Evolutionary conservation across 1,140 invertebrate species (phyloP), one percentile per base, ranked within the genome.

Genomic region (Teleogryllus occipitalis): DNA sequence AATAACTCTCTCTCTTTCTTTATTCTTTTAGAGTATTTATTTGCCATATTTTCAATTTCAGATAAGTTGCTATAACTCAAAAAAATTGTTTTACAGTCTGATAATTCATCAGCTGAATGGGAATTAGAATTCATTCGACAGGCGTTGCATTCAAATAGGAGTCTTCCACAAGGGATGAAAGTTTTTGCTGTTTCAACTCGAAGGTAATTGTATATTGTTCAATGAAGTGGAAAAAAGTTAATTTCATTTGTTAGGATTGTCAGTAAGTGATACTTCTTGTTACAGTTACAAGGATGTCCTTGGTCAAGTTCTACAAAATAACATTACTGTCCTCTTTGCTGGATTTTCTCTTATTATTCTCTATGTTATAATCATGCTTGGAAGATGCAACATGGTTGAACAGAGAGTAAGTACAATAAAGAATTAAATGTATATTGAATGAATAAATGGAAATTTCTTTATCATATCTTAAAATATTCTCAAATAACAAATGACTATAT

Each of bases 351-450:
- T 90, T 15, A 87, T 91, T 39, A 86, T 89, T 74, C 81, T 89
- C 54, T 91, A 89, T 83, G 88, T 90, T 8, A 86, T 88, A 76
- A 82, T 88, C 8, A 89, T 89, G 84, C 86, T 91, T 21, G 89
- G 90, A 14, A 87, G 86, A 80, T 89, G 88, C 81, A 90, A 90
- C 81, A 77, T 86, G 7, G 84, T 90, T 3, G 86, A 90, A 79
- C 89, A 90, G 80, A 86, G 90, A 83, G 87, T 88, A 82, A 83
- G 83, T 72, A 72, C 14, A n/a, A 72, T n/a, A 72, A 72, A 15
- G 14, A 72, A 72, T 72, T 1, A 15, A 14, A n/a, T 72, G n/a
- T 72, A 6, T 15, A 72, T 2, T 3, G 65, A 15, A n/a, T 72
- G 65, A 72, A 72, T 15, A 6, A 72, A 72, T 3, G 22, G 21